Evolutionary conservation across 2,888 invertebrate species (phyloP).

Genomic region (Lasius platythorax): DNA sequence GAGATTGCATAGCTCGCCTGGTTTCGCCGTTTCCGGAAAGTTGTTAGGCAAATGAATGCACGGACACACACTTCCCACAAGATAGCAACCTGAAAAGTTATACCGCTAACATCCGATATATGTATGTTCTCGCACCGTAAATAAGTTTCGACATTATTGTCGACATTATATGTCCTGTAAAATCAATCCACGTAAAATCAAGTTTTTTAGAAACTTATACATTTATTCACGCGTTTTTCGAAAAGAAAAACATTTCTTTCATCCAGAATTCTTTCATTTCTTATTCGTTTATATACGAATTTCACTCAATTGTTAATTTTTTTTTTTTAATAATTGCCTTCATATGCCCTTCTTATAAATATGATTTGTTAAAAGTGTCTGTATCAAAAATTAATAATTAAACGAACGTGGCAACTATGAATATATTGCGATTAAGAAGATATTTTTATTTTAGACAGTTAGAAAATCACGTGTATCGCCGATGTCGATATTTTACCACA

Average conservation of each 20-base stretch:
- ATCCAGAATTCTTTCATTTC: not conserved
- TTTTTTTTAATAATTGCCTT: not conserved
- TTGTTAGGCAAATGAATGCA: slow-evolving; percentile 77
- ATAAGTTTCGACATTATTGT: slow-evolving; percentile 22
- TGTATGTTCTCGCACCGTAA: slow-evolving; percentile 34
- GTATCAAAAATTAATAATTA: not conserved
- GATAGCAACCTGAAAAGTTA: slow-evolving; percentile 65
- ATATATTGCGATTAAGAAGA: not conserved
- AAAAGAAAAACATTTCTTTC: not conserved
- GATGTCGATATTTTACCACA: not conserved
- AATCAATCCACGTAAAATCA: not conserved
- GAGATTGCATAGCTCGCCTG: slow-evolving; percentile 39
- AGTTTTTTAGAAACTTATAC: not conserved
- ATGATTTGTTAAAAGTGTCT: not conserved
- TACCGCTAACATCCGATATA: slow-evolving; percentile 67
- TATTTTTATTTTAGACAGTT: not conserved
- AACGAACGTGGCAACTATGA: not conserved
- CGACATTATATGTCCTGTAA: not conserved
- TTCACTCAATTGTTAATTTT: not conserved
- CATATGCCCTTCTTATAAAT: not conserved
- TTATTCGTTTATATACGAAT: not conserved
- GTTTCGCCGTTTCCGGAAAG: slow-evolving; percentile 67
- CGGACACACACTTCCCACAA: slow-evolving; percentile 62
- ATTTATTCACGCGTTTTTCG: not conserved
- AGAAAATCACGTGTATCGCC: not conserved